phyloP scores from a whole-genome alignment of 2,113 vertebrate genomes.

The Copsychus sechellarum region DNA sequence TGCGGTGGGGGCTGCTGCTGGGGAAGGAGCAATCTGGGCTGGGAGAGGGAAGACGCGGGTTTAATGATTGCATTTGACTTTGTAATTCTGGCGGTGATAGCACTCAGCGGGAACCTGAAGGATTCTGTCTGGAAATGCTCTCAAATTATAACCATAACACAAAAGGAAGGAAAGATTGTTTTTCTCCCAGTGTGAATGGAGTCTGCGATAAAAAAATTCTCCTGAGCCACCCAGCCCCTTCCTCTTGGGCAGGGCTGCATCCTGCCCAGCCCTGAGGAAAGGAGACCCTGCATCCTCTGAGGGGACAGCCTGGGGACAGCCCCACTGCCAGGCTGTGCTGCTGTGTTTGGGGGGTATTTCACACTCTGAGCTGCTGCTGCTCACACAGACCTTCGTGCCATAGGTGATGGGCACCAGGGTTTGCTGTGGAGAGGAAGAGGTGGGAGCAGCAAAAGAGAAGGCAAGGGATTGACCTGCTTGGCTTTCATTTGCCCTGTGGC shows the following conservation, averaged over 20 bases:
- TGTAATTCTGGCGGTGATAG: conserved; percentile 59
- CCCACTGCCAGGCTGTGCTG: neutral
- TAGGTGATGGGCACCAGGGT: neutral
- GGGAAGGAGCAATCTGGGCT: conserved; percentile 19
- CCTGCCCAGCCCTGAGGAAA: neutral
- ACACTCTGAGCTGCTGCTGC: neutral
- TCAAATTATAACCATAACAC: conserved; percentile 50
- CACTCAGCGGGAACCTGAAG: conserved; percentile 46
- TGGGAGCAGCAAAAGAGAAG: neutral
- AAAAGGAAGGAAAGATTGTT: conserved; percentile 55
- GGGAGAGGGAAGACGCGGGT: conserved; percentile 1
- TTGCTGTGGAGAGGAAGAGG: neutral
- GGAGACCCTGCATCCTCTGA: neutral
- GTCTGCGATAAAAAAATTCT: neutral
- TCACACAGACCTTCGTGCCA: neutral
- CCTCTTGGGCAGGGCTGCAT: fast-evolving
- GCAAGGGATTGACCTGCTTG: neutral
- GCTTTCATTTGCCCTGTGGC: neutral
- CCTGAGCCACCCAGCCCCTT: neutral
- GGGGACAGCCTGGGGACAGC: neutral
- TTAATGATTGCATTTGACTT: conserved; percentile 74
- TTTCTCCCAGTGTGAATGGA: conserved; percentile 13
- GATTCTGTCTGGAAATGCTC: conserved; percentile 58
- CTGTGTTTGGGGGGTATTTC: neutral
- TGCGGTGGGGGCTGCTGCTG: neutral